phyloP scores from a whole-genome alignment of 2,113 vertebrate genomes.

The Stegostoma tigrinum region DNA sequence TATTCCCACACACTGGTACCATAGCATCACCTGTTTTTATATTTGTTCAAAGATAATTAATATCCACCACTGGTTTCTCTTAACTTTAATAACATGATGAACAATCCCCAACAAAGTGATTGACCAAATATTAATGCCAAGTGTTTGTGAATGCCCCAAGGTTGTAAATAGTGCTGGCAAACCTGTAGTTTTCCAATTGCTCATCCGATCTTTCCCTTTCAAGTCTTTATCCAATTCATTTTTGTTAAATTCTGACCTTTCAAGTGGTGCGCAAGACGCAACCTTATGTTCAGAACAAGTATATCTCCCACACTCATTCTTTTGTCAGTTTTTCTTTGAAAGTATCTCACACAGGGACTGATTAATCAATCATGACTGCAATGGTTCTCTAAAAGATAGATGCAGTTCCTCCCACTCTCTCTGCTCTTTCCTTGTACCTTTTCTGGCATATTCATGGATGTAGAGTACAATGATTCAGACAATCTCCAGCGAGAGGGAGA shows the following conservation, averaged over 20 bases:
- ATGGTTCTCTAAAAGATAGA: neutral
- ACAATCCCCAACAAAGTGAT: too few relatives aligned
- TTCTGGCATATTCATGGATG: neutral
- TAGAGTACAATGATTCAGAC: neutral
- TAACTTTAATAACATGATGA: too few relatives aligned
- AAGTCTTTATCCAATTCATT: neutral
- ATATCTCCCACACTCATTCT: neutral
- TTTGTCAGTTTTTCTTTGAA: neutral
- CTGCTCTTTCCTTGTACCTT: neutral
- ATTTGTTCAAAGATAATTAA: too few relatives aligned
- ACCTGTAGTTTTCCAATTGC: neutral
- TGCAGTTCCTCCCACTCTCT: neutral
- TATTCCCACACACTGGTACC: too few relatives aligned
- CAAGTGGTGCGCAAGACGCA: neutral
- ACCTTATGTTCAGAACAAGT: neutral
- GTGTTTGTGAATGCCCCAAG: too few relatives aligned
- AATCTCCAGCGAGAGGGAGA: neutral
- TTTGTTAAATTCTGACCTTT: neutral
- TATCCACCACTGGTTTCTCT: too few relatives aligned
- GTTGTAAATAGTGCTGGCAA: too few relatives aligned
- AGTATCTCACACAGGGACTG: neutral
- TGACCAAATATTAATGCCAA: too few relatives aligned
- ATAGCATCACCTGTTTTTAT: too few relatives aligned
- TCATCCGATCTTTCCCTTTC: neutral
- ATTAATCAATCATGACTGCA: neutral